phyloP scores from a whole-genome alignment of 1,140 invertebrate species.

The Acyrthosiphon pisum region DNA sequence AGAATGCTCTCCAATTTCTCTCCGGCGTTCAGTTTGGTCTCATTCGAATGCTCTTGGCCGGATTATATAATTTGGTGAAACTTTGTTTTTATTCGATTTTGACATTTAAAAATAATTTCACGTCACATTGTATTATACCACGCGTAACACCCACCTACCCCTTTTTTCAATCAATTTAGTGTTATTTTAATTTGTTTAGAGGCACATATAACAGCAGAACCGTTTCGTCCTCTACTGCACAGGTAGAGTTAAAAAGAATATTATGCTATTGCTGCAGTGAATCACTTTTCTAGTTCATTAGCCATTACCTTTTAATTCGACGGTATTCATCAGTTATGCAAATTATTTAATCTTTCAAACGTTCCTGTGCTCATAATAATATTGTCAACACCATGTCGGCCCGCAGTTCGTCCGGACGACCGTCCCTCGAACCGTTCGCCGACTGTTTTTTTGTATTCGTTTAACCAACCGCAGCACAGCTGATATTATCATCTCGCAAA shows the following conservation, averaged over 20 bases:
- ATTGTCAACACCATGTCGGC: no score
- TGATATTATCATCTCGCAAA: background rate
- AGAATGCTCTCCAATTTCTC: background rate
- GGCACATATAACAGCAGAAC: background rate
- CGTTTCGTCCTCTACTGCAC: background rate
- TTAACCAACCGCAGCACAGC: background rate
- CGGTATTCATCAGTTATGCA: background rate
- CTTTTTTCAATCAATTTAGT: background rate
- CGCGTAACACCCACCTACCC: background rate
- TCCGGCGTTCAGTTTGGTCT: background rate
- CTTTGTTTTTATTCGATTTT: background rate
- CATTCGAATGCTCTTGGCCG: background rate
- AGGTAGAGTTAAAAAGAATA: background rate
- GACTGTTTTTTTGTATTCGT: background rate
- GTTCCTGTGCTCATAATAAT: background rate
- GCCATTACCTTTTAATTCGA: background rate
- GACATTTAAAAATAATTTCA: background rate
- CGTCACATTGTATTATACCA: background rate
- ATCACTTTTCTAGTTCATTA: slow-evolving; percentile 6
- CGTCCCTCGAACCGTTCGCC: background rate
- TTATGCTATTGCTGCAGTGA: background rate
- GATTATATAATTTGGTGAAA: background rate
- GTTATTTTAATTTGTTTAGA: background rate
- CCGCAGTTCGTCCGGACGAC: no score
- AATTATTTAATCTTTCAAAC: background rate